These are phyloP conservation scores for Carcina quercana DNA, from an alignment of 2,888 invertebrate species.

Conservation along the genomic window DNA sequence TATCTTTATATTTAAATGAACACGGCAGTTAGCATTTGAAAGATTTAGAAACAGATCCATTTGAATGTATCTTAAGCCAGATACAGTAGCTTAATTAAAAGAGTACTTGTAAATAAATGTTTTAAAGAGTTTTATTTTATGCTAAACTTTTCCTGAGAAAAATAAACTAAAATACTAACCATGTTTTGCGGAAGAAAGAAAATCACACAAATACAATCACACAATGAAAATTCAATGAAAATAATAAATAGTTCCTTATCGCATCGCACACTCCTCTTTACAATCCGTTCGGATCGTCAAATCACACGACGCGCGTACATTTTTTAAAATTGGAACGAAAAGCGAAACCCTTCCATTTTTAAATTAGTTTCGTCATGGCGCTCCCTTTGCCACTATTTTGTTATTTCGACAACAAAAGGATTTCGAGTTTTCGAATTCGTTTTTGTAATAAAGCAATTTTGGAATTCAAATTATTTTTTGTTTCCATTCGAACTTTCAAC, in stretches of 20 bases:
- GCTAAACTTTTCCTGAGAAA: no score
- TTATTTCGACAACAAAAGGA: constrained; percentile 34
- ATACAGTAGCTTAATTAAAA: no score
- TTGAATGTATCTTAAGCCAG: no score
- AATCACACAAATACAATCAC: no score
- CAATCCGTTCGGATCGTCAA: constrained; percentile 65
- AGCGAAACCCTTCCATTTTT: constrained; percentile 69
- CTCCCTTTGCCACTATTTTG: constrained; percentile 55
- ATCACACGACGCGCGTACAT: constrained; percentile 63
- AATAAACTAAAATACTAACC: no score
- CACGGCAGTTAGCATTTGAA: background rate
- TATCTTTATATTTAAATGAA: background rate
- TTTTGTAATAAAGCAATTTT: constrained; percentile 7
- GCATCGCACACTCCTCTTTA: constrained; percentile 51
- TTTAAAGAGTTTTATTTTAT: no score
- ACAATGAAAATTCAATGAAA: no score
- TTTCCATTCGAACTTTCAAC: no score
- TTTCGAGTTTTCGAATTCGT: constrained; percentile 28
- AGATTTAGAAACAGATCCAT: no score
- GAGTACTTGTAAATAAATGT: no score
- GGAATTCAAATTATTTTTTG: no score
- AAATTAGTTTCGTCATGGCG: constrained; percentile 69
- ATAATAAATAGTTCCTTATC: constrained; percentile 41
- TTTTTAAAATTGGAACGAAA: constrained; percentile 68
- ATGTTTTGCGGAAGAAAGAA: no score